These are phyloP conservation scores for Chelonoidis abingdonii DNA, from an alignment of 2,113 vertebrate genomes.

Conservation along the genomic window DNA sequence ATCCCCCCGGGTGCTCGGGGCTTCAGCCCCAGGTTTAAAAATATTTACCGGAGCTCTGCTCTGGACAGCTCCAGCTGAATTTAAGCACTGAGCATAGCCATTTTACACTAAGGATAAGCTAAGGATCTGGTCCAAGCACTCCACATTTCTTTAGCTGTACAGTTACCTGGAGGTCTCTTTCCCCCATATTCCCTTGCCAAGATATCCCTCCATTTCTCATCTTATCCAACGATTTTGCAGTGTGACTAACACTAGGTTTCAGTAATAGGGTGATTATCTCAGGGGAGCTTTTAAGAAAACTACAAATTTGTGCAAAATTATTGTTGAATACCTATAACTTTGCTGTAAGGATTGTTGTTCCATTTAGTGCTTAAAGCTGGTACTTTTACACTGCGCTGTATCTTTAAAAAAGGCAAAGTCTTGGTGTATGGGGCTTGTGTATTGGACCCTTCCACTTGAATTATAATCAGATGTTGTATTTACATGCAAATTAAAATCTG, in stretches of 20 bases:
- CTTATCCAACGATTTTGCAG: neutral
- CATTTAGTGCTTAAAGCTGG: neutral
- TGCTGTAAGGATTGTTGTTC: neutral
- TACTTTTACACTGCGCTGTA: neutral
- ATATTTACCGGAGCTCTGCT: too few relatives aligned
- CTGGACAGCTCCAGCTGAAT: too few relatives aligned
- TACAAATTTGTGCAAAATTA: neutral
- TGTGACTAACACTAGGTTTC: neutral
- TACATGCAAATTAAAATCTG: conserved; percentile 82
- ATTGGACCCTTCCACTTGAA: conserved; percentile 55
- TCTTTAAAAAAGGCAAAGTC: neutral
- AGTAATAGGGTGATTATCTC: neutral
- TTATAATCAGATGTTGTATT: conserved; percentile 74
- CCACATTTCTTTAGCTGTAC: neutral
- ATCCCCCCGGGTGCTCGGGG: too few relatives aligned
- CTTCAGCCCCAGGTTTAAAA: too few relatives aligned
- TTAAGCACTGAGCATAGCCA: neutral
- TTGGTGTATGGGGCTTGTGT: neutral
- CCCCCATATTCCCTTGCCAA: fast-evolving
- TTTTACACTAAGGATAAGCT: neutral
- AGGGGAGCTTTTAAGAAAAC: neutral
- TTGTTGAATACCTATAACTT: neutral
- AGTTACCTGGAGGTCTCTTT: neutral
- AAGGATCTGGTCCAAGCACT: neutral
- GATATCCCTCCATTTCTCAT: neutral